Conservation (phyloP, 2,797 vertebrate genomes). For the Neosalanx taihuensis region DNA sequence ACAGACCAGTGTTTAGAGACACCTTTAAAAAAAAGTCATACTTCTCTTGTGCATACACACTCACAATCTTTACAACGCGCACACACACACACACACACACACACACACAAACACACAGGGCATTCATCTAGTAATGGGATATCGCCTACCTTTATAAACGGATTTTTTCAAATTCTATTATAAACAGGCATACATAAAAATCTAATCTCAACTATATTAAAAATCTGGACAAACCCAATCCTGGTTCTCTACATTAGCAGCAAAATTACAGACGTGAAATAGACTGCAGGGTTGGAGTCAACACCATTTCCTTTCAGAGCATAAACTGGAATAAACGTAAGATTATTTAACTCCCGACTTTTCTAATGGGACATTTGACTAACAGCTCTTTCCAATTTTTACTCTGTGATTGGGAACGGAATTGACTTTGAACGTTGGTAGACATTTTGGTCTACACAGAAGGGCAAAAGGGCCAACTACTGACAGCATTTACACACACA, state of each 20-base stretch:
- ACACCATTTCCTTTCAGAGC: conserved; percentile 17
- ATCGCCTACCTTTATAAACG: conserved; percentile 14
- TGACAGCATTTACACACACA: conserved; percentile 61
- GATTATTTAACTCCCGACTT: conserved; percentile 13
- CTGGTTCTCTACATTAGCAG: conserved; percentile 57
- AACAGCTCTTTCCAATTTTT: conserved; percentile 3
- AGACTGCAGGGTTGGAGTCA: conserved; percentile 17
- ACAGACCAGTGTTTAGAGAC: conserved; percentile 2
- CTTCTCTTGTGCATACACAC: background rate
- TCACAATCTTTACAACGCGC: conserved; percentile 3
- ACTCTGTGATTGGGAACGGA: conserved; percentile 25
- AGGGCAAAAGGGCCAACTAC: conserved; percentile 37
- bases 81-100: conserved; percentile 7
- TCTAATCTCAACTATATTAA: conserved; percentile 38
- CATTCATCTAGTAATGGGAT: conserved; percentile 16
- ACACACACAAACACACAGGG: conserved; percentile 12
- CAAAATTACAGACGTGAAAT: conserved; percentile 54
- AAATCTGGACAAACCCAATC: conserved; percentile 46
- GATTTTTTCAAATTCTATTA: conserved; percentile 25
- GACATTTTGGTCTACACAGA: background rate
- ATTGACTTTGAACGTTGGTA: conserved; percentile 19
- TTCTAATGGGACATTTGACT: background rate
- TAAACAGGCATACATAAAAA: conserved; percentile 46
- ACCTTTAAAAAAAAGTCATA: background rate
- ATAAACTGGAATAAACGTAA: conserved; percentile 5